Conservation (phyloP, 1,140 invertebrate species). For the Apis cerana region DNA sequence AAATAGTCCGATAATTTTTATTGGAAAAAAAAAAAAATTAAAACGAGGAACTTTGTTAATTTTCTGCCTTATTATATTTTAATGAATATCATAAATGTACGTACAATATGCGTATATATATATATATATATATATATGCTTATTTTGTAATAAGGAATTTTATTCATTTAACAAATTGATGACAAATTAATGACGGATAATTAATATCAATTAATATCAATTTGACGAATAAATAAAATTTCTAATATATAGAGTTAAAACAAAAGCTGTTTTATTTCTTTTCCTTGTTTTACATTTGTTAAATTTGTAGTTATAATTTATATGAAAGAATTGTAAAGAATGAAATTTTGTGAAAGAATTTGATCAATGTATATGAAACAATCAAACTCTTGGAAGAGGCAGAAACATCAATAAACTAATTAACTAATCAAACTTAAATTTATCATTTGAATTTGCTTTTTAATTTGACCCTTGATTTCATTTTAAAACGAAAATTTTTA, state of each 20-base stretch:
- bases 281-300: background rate
- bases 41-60: background rate
- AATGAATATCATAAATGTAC: background rate
- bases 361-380: background rate
- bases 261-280: background rate
- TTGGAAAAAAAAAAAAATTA: background rate
- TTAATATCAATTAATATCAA: too few relatives aligned
- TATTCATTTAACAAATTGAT: background rate
- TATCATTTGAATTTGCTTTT: background rate
- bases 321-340: too few relatives aligned
- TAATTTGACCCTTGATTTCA: too few relatives aligned
- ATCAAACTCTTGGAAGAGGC: background rate
- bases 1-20: background rate
- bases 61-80: background rate
- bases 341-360: too few relatives aligned
- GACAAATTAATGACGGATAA: background rate
- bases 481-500: too few relatives aligned
- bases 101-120: background rate
- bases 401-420: background rate
- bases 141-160: background rate
- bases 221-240: too few relatives aligned
- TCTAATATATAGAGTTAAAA: too few relatives aligned
- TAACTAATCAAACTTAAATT: background rate
- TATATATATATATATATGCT: background rate
- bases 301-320: too few relatives aligned